These are phyloP conservation scores for Malaclemys terrapin DNA, from an alignment of 2,113 vertebrate genomes.

Conservation along the genomic window DNA sequence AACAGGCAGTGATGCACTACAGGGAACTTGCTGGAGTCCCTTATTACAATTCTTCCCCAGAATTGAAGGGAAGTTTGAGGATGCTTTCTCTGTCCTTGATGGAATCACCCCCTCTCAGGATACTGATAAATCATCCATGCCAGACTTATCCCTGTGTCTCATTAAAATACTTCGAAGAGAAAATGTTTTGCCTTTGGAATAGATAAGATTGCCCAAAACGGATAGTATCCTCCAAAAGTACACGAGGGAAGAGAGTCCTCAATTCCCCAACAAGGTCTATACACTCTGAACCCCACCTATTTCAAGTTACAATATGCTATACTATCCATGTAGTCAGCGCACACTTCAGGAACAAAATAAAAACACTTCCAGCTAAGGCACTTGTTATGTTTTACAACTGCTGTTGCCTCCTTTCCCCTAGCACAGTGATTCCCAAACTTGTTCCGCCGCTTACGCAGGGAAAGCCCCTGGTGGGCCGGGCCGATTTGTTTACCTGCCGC, in stretches of 20 bases:
- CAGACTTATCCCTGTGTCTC: background rate
- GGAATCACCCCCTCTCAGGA: background rate
- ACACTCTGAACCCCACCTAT: background rate
- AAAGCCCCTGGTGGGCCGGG: no score
- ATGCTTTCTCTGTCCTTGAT: background rate
- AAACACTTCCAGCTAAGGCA: background rate
- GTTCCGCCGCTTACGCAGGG: no score
- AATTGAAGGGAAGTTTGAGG: background rate
- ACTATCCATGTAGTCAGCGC: background rate
- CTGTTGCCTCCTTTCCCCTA: background rate
- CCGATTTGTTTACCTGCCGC: no score
- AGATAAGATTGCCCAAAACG: background rate
- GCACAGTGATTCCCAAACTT: background rate
- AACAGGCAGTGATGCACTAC: slow-evolving; percentile 27
- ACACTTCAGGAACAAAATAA: background rate
- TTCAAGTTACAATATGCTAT: background rate
- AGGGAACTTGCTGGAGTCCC: background rate
- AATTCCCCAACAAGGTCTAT: rapidly evolving
- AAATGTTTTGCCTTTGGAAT: background rate
- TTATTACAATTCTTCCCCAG: background rate
- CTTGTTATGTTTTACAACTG: background rate
- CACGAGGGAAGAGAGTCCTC: background rate
- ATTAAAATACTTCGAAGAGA: background rate
- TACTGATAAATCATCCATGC: background rate
- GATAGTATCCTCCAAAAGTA: background rate